phyloP scores from a whole-genome alignment of 1,140 invertebrate species.

The Leguminivora glycinivorella region DNA sequence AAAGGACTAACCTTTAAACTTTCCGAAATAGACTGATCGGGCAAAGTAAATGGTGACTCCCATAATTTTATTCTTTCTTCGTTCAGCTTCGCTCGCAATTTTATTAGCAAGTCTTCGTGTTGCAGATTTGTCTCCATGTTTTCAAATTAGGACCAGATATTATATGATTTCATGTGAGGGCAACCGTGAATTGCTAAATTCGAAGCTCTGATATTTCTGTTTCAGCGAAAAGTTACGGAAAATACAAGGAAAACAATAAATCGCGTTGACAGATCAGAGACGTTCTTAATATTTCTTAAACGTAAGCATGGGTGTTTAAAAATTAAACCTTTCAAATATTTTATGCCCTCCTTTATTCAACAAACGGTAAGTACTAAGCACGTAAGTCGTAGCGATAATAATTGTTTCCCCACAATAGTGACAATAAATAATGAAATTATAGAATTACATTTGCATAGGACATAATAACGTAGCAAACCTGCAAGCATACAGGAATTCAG shows the following conservation, averaged over 20 bases:
- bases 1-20: conserved; percentile 61
- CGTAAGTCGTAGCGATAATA: neutral
- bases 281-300: neutral
- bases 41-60: conserved; percentile 83
- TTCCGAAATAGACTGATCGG: conserved; percentile 54
- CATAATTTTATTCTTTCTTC: conserved; percentile 85
- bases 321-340: neutral
- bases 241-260: conserved; percentile 23
- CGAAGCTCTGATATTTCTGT: neutral
- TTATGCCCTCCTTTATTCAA: too few relatives aligned
- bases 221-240: conserved; percentile 18
- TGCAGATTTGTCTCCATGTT: conserved; percentile 65
- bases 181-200: neutral
- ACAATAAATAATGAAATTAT: neutral
- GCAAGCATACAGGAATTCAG: neutral
- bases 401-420: neutral
- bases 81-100: conserved; percentile 83
- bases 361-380: too few relatives aligned
- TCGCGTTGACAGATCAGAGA: neutral
- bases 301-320: neutral
- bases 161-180: neutral
- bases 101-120: conserved; percentile 82
- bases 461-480: neutral
- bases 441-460: neutral
- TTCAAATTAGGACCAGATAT: neutral